Conservation (phyloP, 2,888 invertebrate species). For the Trilocha varians region DNA sequence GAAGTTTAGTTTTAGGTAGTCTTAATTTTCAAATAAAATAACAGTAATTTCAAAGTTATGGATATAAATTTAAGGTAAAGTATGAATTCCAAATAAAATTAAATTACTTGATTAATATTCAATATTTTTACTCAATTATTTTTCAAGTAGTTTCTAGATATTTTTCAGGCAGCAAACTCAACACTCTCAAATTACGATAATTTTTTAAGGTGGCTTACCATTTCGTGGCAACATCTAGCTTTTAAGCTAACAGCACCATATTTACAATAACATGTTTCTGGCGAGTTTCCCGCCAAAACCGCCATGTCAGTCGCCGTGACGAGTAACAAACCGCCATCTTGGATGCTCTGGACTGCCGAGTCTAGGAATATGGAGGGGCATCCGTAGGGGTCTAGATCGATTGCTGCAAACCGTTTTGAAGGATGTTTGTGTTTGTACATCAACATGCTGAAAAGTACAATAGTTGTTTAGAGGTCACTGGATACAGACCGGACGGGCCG, state of each 20-base stretch:
- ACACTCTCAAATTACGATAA: too few species aligned
- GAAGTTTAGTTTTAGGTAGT: too few species aligned
- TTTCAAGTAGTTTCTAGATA: too few species aligned
- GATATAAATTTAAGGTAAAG: too few species aligned
- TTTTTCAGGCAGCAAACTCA: too few species aligned
- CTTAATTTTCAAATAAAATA: too few species aligned
- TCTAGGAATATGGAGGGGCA: slow-evolving; percentile 95
- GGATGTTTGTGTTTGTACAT: slow-evolving; percentile 85
- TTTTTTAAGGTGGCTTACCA: slow-evolving; percentile 77
- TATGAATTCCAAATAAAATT: too few species aligned
- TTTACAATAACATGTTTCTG: slow-evolving; percentile 94
- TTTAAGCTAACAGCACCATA: slow-evolving; percentile 93
- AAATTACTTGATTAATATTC: too few species aligned
- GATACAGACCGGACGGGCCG: too few species aligned
- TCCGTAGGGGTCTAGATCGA: slow-evolving; percentile 98
- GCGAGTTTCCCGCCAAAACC: slow-evolving; percentile 94
- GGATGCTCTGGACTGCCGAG: slow-evolving; percentile 85
- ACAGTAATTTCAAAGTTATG: too few species aligned
- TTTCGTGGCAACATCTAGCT: slow-evolving; percentile 94
- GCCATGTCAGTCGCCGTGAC: slow-evolving; percentile 99
- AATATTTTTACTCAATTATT: too few species aligned
- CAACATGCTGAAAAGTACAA: slow-evolving; percentile 75
- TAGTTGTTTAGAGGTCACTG: too few species aligned
- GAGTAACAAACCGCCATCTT: slow-evolving; percentile 88
- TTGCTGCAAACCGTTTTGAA: slow-evolving; percentile 83